phyloP scores from a whole-genome alignment of 2,888 invertebrate species.

The Drosophila aldrichi region DNA sequence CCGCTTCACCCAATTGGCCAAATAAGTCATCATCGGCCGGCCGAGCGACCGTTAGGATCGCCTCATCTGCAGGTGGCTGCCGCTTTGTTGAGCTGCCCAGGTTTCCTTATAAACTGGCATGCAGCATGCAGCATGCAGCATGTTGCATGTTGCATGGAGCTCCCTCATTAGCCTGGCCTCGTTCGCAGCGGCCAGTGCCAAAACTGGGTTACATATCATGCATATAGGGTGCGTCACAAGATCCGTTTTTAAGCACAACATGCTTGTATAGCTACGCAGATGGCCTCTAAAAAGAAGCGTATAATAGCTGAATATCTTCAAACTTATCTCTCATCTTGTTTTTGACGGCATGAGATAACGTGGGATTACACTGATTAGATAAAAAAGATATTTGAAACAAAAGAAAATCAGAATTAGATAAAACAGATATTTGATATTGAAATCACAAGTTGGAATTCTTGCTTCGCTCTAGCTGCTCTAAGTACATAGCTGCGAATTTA shows the following conservation, averaged over 20 bases:
- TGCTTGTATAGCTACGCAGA: not conserved
- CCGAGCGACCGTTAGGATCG: slow-evolving; percentile 65
- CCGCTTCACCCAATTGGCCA: slow-evolving; percentile 78
- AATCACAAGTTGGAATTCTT: not conserved
- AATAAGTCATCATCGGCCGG: slow-evolving; percentile 65
- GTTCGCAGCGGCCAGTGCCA: slow-evolving; percentile 36
- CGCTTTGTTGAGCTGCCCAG: slow-evolving; percentile 34
- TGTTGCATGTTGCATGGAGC: slow-evolving; percentile 20
- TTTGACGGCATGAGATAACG: slow-evolving; percentile 1
- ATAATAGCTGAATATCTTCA: not conserved
- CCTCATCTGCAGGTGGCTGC: slow-evolving; percentile 29
- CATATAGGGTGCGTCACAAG: slow-evolving; percentile 33
- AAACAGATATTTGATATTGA: no score
- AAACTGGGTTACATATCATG: slow-evolving; percentile 45
- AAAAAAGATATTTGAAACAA: not conserved
- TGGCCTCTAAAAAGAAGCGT: not conserved
- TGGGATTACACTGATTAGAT: not conserved
- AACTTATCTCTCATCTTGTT: not conserved
- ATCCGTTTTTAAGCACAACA: slow-evolving; percentile 20
- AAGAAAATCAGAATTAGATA: not conserved
- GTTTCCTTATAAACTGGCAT: slow-evolving; percentile 65
- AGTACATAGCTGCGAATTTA: no score
- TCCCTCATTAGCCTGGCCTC: slow-evolving; percentile 70
- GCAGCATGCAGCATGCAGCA: slow-evolving; percentile 21
- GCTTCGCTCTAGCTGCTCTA: not conserved